Evolutionary conservation across 1,140 invertebrate genomes (phyloP), one percentile per base, ranked within the genome.

Genomic region (Plectrocnemia conspersa): DNA sequence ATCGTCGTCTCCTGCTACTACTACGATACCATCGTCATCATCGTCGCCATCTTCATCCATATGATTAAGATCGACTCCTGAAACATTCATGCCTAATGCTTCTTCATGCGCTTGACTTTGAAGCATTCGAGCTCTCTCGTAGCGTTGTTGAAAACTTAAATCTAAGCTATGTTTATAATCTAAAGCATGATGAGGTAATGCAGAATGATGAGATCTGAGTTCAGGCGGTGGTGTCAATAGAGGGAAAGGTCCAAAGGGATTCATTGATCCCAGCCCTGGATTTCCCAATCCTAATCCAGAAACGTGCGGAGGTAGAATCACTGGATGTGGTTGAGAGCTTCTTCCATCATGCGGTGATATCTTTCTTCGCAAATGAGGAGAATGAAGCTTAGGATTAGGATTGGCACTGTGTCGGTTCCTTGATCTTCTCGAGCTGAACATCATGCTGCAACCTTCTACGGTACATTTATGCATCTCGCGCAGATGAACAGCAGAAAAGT

Each of bases 391-490:
- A 0, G 97, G 96, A 76, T 99, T 99, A 0, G 94, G 95, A 73
- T 98, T 98, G 5, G 95, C 93, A 69, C 90, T 94, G 70, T 99
- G 97, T 1, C 97, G 81, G 68, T 99, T 99, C 22, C 96, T 77
- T 16, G 93, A 97, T 53, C 97, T 78, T 58, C 96, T 79, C 10
- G 93, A 97, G 69, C 93, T 97, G 69, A 99, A 99, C 91, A 97
- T 97, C 92, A 98, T 98, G 68, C 91, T 97, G 74, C 97, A 99
- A 0, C 97, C 96, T 65, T 94, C 89, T 0, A 99, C 93, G 0
- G 95, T 97, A 69, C 97, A 99, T 70, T 94, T 95, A 72, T 99
- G 97, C 96, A 99, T 99, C 77, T 99, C 97, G 15, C 93, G 82
- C 50, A 99, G 71, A 72, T 99, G 97, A 4, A 99, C 97, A 0